phyloP scores from a whole-genome alignment of 2,888 invertebrate species.

The Hydriomena furcata region DNA sequence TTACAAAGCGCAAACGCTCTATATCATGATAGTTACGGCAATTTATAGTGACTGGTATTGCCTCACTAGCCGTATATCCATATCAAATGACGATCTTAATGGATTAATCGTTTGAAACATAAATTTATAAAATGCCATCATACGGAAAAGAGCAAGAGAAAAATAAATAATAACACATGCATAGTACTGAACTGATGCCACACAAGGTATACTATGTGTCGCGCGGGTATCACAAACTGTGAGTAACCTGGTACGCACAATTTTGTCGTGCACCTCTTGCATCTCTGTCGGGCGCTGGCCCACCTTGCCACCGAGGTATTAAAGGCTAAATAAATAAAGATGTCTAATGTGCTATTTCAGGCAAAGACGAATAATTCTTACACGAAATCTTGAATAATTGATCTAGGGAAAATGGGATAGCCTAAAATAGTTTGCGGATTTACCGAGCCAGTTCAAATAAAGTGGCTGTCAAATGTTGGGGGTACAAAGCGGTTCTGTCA shows the following conservation, averaged over 20 bases:
- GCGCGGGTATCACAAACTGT: too few species aligned
- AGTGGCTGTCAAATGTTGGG: constrained; percentile 39
- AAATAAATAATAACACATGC: too few species aligned
- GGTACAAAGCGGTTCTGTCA: constrained; percentile 41
- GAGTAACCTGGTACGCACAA: too few species aligned
- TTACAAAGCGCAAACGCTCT: too few species aligned
- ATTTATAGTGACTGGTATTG: constrained; percentile 29
- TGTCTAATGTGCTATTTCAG: too few species aligned
- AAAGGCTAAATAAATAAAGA: too few species aligned
- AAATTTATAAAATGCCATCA: not conserved
- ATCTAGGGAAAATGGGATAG: constrained; percentile 18
- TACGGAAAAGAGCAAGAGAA: not conserved
- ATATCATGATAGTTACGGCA: constrained; percentile 13
- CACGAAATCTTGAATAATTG: constrained; percentile 11
- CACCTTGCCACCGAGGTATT: too few species aligned
- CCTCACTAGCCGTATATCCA: constrained; percentile 15
- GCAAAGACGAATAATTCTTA: constrained; percentile 5
- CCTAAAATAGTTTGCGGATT: constrained; percentile 29
- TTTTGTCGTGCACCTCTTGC: too few species aligned
- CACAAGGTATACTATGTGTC: too few species aligned
- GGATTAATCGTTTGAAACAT: constrained; percentile 2
- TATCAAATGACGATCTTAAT: constrained; percentile 8
- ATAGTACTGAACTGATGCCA: too few species aligned
- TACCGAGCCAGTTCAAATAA: constrained; percentile 32
- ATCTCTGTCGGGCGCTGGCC: too few species aligned